phyloP scores from a whole-genome alignment of 1,140 invertebrate genomes.

The Drosophila baimaii region DNA sequence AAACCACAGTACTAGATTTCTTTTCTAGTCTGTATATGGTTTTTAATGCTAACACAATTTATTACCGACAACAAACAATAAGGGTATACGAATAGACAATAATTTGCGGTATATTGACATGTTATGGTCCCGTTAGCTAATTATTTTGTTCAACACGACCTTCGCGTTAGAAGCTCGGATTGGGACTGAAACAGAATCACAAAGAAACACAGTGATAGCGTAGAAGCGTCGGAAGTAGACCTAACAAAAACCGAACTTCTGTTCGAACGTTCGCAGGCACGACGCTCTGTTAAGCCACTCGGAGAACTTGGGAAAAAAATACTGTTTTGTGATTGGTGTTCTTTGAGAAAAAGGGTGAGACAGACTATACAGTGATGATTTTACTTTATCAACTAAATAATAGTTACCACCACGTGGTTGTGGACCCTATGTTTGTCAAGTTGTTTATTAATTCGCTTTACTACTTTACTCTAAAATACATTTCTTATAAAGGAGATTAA shows the following conservation, averaged over 20 bases:
- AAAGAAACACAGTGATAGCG: not conserved
- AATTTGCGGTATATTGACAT: slow-evolving; percentile 5
- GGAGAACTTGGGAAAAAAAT: slow-evolving; percentile 14
- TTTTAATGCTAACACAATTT: not conserved
- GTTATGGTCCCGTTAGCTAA: slow-evolving; percentile 2
- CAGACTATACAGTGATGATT: slow-evolving; percentile 25
- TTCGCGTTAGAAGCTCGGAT: slow-evolving; percentile 13
- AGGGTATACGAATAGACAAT: not conserved
- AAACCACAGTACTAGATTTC: no score
- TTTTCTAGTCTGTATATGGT: not conserved
- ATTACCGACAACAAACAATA: not conserved
- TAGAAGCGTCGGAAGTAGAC: not conserved
- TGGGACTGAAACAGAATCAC: slow-evolving; percentile 27
- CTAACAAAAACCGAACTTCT: slow-evolving; percentile 11
- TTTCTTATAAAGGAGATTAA: no score
- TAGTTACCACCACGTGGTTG: slow-evolving; percentile 21
- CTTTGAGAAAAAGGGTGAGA: slow-evolving; percentile 3
- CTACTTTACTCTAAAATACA: no score
- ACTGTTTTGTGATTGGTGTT: slow-evolving; percentile 20
- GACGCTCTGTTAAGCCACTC: slow-evolving; percentile 5
- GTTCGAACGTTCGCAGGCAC: not conserved
- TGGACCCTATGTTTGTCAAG: slow-evolving; percentile 5
- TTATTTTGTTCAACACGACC: slow-evolving; percentile 13
- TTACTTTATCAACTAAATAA: slow-evolving; percentile 6
- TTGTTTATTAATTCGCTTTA: not conserved